phyloP scores from a whole-genome alignment of 2,113 vertebrate species.

The Sakesphorus luctuosus region DNA sequence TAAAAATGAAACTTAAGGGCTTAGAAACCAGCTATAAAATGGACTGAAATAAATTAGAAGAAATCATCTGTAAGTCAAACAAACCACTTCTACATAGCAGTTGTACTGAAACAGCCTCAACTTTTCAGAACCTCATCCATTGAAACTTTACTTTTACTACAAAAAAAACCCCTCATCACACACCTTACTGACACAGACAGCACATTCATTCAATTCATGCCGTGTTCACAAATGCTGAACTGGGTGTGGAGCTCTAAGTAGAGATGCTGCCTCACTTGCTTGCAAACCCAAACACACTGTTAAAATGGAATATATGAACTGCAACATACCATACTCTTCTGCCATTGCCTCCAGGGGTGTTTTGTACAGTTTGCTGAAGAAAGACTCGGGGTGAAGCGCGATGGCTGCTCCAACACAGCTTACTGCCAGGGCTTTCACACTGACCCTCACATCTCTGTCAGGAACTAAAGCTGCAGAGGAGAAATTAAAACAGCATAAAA shows the following conservation, averaged over 20 bases:
- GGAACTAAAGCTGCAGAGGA: conserved; percentile 83
- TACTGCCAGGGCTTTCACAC: conserved; percentile 94
- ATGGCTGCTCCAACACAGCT: conserved; percentile 92
- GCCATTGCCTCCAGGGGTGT: conserved; percentile 80
- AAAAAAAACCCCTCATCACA: not conserved
- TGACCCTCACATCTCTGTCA: conserved; percentile 93
- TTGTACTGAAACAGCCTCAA: not conserved
- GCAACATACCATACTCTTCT: conserved; percentile 78
- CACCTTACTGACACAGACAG: rapidly evolving
- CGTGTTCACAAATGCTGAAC: not conserved
- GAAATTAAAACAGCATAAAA: not conserved
- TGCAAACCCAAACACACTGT: not conserved
- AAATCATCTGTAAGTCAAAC: not conserved
- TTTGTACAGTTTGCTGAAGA: conserved; percentile 92
- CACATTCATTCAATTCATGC: not conserved
- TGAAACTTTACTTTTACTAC: not conserved
- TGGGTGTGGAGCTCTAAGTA: not conserved
- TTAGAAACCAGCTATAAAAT: not conserved
- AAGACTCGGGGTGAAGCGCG: conserved; percentile 89
- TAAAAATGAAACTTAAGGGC: not conserved
- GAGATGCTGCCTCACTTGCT: not conserved
- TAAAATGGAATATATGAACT: not conserved
- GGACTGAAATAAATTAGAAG: not conserved
- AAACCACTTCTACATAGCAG: not conserved
- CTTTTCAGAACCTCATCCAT: not conserved